A percentile compares a stretch with the other conserved stretches of the same genome.
Conservation (phyloP, 2,888 invertebrate species). For the Cylloceria caligata region DNA sequence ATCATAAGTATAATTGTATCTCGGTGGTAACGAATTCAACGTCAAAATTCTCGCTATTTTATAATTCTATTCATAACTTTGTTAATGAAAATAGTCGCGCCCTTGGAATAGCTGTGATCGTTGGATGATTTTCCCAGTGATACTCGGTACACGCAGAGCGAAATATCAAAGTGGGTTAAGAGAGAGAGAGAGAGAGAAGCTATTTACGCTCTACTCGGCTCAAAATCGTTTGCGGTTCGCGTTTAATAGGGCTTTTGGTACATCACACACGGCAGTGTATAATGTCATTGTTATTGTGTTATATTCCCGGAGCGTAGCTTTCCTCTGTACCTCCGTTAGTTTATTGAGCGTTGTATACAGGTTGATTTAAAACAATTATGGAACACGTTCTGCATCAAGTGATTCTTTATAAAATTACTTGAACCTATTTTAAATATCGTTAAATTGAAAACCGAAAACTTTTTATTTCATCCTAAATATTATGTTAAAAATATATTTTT, state of each 20-base stretch:
- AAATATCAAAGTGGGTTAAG: conserved; percentile 23
- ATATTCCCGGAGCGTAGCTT: conserved; percentile 14
- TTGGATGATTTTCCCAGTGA: conserved; percentile 10
- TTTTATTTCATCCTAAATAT: too few species aligned
- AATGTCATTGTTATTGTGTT: conserved; percentile 45
- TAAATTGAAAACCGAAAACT: too few species aligned
- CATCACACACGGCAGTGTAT: conserved; percentile 35
- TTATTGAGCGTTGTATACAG: conserved; percentile 5
- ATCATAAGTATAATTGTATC: conserved; percentile 7
- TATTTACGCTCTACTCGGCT: conserved; percentile 35
- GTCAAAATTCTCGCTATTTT: conserved; percentile 8
- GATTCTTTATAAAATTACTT: not conserved
- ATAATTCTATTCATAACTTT: conserved; percentile 14
- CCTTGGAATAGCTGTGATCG: conserved; percentile 4
- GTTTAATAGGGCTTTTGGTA: conserved; percentile 38
- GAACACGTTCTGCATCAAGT: conserved; percentile 1
- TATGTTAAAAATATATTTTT: too few species aligned
- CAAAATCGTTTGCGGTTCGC: conserved; percentile 42
- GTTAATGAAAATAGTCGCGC: not conserved
- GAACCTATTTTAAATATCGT: not conserved
- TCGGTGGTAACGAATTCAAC: not conserved
- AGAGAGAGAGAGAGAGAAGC: conserved; percentile 9
- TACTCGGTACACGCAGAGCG: not conserved
- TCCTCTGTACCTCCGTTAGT: conserved; percentile 1
- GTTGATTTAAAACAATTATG: conserved; percentile 17